Evolutionary conservation across 2,113 vertebrate species (phyloP), one percentile per base, ranked within the genome.

Genomic region (Alces alces): DNA sequence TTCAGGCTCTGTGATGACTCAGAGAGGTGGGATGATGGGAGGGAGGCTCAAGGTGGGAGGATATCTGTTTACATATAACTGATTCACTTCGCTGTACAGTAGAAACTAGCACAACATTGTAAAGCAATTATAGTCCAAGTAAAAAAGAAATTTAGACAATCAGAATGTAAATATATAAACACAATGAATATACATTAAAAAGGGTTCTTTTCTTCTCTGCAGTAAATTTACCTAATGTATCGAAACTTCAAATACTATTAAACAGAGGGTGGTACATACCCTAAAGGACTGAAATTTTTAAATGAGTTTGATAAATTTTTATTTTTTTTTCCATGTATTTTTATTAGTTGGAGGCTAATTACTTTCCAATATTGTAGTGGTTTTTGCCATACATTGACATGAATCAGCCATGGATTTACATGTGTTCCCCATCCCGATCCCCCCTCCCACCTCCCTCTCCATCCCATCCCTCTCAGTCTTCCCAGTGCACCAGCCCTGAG

Each of bases 161-260:
- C 36, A 76, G 36, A 76, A 43, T 43, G 43, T 43, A 76, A 73
- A 73, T 25, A 25, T 76, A 76, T 76, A 76, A 76, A 76, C 25
- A 73, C 70, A 39, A 73, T 39, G 66, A 39, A 39, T 73, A 39
- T 39, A 39, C 21, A 76, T 88, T 58, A 28, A 73, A 86, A 47
- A 14, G 15, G 33, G 14, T 80, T 79, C 60, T 57, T 86, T 9
- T 78, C 43, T 84, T 55, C 43, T 58, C 39, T 84, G n/a, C 79
- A 78, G 45, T 92, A 95, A 93, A 94, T 19, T 66, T 66, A 93
- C 15, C n/a, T n/a, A 91, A 43, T 36, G 4, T 84, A 85, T 52
- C 17, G 85, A 97, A 95, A 57, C 43, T 80, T 91, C n/a, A 95
- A 95, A 84, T 92, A 52, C 33, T 80, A 86, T 84, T 87, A 83